These are phyloP conservation scores for Saccostrea echinata DNA, from an alignment of 1,140 invertebrate genomes.

Conservation along the genomic window DNA sequence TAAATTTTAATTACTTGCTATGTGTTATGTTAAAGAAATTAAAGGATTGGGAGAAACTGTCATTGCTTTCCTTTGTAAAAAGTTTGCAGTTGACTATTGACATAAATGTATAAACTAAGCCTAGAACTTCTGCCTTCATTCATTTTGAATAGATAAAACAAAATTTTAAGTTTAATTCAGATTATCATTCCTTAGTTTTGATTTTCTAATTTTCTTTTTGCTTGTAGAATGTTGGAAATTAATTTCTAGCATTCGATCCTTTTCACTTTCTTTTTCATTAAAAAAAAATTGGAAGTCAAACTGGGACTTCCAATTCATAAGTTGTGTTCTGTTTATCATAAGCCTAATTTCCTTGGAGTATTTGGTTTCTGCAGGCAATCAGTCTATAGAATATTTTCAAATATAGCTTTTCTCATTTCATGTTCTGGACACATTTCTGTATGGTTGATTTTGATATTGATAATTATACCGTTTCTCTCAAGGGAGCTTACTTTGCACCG, in stretches of 20 bases:
- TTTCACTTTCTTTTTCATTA: too few relatives aligned
- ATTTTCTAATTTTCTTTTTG: background rate
- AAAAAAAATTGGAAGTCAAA: background rate
- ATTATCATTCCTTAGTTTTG: background rate
- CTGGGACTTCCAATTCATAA: background rate
- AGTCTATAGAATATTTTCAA: conserved; percentile 20
- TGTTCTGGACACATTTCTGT: conserved; percentile 19
- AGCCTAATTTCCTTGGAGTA: conserved; percentile 9
- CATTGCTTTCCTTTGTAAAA: too few relatives aligned
- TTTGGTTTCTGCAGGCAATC: conserved; percentile 24
- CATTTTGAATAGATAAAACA: background rate
- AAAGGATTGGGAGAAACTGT: too few relatives aligned
- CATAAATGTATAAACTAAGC: too few relatives aligned
- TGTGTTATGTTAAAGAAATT: too few relatives aligned
- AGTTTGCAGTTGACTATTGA: too few relatives aligned
- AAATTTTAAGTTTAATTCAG: background rate
- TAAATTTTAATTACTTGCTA: too few relatives aligned
- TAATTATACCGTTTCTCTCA: background rate
- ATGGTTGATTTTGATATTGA: conserved; percentile 26
- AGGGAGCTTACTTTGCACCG: background rate
- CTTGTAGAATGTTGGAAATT: too few relatives aligned
- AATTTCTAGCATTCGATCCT: too few relatives aligned
- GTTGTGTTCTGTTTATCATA: conserved; percentile 19
- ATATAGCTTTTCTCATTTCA: background rate
- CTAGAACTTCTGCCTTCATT: background rate